Base-by-base conservation (phyloP, 2,888 invertebrate genomes). In the Oxyteleia sp. region DNA sequence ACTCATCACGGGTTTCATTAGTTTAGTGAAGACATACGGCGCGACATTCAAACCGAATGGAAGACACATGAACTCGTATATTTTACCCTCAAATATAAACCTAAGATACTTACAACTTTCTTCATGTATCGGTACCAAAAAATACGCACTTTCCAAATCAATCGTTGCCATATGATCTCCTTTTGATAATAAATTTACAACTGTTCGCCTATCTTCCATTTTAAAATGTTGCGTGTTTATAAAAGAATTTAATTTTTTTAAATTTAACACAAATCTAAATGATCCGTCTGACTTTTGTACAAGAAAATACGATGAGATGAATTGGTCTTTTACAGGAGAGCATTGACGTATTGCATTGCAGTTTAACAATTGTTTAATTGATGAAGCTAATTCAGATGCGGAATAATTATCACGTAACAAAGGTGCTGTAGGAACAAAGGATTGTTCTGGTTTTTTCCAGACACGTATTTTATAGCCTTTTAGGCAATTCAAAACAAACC, bases 1-100 rank as follows among this genome's bases (percentile, higher is more conserved):
- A 68, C 59, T 18, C 38, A 82, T 55, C 23, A 87, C 53, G 0
- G 84, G 84, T 49, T 86, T 86, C 51, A 84, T 68, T 55, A 86
- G 16, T 74, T 85, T 68, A 0, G 80, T 84, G 41, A 80, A 87
- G 7, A 84, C 38, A 45, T 82, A 84, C 0, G 84, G 85, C 1
- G 78, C 83, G 0, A 76, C 80, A 11, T 63, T 84, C 16, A 86
- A 23, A 0, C 83, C 82, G 51, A 86, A 86, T 0, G 80, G 82
- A 3, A 87, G 13, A 26, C 82, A 86, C 0, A 43, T 53, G 57
- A 85, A 87, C 7, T 87, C 72, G 15, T 59, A 84, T 0, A 82
- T 4, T 69, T 81, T 57, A 1, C 16, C 53, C 8, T 53, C 29
- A 32, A 15, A 53, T 20, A 53, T 29, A 16, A 53, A 53, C 0